phyloP scores from a whole-genome alignment of 2,888 invertebrate genomes.

The Chirona hameri region DNA sequence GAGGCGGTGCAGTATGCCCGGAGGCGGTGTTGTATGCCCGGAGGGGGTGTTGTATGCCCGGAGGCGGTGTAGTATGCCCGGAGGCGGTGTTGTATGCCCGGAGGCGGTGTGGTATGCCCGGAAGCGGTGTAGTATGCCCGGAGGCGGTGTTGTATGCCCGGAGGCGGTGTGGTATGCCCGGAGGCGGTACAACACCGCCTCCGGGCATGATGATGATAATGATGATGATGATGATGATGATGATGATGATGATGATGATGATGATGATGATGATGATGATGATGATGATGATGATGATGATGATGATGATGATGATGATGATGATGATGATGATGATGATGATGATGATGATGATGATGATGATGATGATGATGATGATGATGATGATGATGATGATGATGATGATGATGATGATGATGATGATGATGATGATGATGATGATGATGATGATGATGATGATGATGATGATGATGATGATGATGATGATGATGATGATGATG shows the following conservation, averaged over 20 bases:
- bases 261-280: slow-evolving; percentile 22
- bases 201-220: not conserved
- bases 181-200: no score
- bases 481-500: not conserved
- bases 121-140: no score
- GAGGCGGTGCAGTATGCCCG: no score
- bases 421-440: not conserved
- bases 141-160: no score
- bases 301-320: not conserved
- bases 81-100: no score
- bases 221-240: slow-evolving; percentile 22
- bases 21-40: no score
- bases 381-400: slow-evolving; percentile 11
- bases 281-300: slow-evolving; percentile 22
- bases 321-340: slow-evolving; percentile 2
- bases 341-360: slow-evolving; percentile 22
- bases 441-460: not conserved
- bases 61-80: no score
- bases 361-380: slow-evolving; percentile 22
- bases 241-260: slow-evolving; percentile 22
- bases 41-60: no score
- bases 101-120: no score
- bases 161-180: no score
- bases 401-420: not conserved
- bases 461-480: not conserved